Percentiles rank a stretch among this genome's conserved stretches.
Evolutionary conservation across 2,888 invertebrate species (phyloP).

Genomic region (Microchrysa polita): DNA sequence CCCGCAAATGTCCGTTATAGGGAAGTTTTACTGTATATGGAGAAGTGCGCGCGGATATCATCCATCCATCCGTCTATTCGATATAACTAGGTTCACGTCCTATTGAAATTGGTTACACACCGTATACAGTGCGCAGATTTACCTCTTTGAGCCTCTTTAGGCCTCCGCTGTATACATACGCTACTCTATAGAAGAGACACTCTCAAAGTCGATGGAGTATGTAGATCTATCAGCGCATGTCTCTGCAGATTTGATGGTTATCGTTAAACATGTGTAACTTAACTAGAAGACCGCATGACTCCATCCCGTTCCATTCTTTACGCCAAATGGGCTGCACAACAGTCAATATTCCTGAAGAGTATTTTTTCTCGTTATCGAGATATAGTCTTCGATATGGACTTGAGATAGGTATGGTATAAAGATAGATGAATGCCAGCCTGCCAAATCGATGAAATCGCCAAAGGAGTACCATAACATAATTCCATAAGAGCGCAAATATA

Average conservation of each 20-base stretch:
- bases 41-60: no score
- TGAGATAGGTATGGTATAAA: no score
- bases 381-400: background rate
- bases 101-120: conserved; percentile 11
- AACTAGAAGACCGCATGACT: conserved; percentile 38
- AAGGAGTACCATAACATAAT: no score
- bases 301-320: conserved; percentile 3
- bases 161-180: no score
- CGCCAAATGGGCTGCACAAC: background rate
- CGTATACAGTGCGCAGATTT: no score
- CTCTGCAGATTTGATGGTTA: conserved; percentile 39
- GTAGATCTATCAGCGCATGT: conserved; percentile 40
- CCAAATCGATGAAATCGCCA: conserved; percentile 28
- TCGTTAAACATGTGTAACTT: conserved; percentile 43
- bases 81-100: conserved; percentile 9
- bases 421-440: conserved; percentile 30
- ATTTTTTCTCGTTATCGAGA: conserved; percentile 29
- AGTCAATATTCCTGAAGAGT: conserved; percentile 24
- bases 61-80: background rate
- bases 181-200: no score
- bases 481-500: no score
- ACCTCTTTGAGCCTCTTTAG: no score
- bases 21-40: no score
- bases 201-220: conserved; percentile 14
- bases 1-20: no score